Base-by-base conservation (phyloP, 2,113 vertebrate species). In the Collichthys lucidus region DNA sequence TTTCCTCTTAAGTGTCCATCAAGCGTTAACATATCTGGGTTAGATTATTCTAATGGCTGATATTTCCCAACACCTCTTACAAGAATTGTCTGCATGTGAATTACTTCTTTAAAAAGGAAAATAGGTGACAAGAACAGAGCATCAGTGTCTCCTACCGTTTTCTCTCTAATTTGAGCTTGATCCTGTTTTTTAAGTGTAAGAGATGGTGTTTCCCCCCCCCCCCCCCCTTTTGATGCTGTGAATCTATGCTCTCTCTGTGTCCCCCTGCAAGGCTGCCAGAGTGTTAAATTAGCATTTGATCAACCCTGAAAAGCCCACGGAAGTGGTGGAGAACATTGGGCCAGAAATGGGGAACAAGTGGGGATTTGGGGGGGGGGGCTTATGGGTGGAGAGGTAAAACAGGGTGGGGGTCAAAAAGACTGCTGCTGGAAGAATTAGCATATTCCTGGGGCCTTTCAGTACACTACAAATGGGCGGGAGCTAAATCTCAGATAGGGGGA, bases 231-330 rank as follows among this genome's bases (percentile, higher is more conserved):
- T 55, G 63, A 67, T 83, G 67, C 82, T 87, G 82, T 81, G 85
- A 73, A 86, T 87, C 73, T 90, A 87, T 91, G 79, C 87, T 65
- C 55, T 85, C 86, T 90, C 84, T 90, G 69, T 89, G 78, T 90
- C 75, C 75, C 77, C 49, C 61, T 84, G 82, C 90, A 82, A 86
- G 83, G 44, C 90, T 85, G 86, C 85, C 86, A 91, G 68, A 86
- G 74, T 69, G 79, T 62, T 88, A 85, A 88, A 94, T 92, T 93
- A 89, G 88, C 89, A 91, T 93, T 92, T 85, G 85, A 93, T 89
- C 83, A 75, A 66, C 62, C 67, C 74, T 92, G 90, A 91, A 93
- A 91, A 78, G 89, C 86, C 76, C 71, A 73, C 50, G 68, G 88
- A 94, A 92, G 88, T 85, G 68, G 56, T 78, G 64, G 60, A 90